Evolutionary conservation across 2,113 vertebrate genomes (phyloP), one percentile per base, ranked within the genome.

Genomic region (Pyxicephalus adspersus): DNA sequence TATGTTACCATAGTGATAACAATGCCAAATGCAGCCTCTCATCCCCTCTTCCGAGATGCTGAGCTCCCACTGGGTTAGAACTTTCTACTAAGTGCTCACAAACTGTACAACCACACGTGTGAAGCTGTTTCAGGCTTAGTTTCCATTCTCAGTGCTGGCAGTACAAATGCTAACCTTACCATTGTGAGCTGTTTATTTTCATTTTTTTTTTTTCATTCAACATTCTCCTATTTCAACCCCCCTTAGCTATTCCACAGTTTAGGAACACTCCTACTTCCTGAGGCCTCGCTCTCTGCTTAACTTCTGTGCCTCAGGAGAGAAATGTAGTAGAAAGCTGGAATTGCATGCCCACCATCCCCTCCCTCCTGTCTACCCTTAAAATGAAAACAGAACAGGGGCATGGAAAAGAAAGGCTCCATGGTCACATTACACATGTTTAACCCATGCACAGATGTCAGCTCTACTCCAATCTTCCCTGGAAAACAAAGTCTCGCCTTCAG

Each of bases 181-280:
- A 83, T 84, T 88, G 89, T 86, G 26, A 92, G 91, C 92, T 96
- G 97, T 95, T 98, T 98, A 95, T 97, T 98, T 94, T 93, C 19
- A 63, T 80, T 80, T 73, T 80, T 80, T 58, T 60, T 55, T 45
- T 65, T 79, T 82, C 80, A 97, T 96, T 94, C 94, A 89, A 94
- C 92, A 94, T 92, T 94, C 95, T 94, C 94, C 92, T 22, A 92
- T 94, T 93, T 92, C 92, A 92, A 92, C 93, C 86, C 91, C 89
- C 90, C 87, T 85, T 84, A 74, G 80, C 84, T 67, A 83, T 86
- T 87, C 86, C 85, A 74, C 68, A 85, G 93, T 88, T 88, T 86
- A 89, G 86, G 89, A 91, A 90, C 91, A 94, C 95, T 95, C 96
- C 94, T 95, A 95, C 89, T 98, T 98, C 95, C 96, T 94, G 95